A percentile compares a stretch with the other conserved stretches of the same genome.
Conservation (phyloP, 2,797 vertebrate genomes). For the Poeciliopsis presidionis region DNA sequence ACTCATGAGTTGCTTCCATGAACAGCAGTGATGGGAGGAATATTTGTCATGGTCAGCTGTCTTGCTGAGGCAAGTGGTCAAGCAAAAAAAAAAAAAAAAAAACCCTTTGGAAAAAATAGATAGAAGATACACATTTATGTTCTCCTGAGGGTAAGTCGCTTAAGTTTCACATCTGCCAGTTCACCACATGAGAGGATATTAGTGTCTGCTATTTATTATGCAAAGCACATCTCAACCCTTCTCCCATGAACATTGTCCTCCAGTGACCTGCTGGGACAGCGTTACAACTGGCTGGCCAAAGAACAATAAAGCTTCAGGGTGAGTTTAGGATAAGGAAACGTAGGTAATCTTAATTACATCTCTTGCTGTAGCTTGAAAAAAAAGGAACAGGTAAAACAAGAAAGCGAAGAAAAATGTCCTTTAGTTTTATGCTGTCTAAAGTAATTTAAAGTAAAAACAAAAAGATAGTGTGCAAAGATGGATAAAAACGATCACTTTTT, state of each 20-base stretch:
- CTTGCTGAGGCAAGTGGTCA: conserved; percentile 26
- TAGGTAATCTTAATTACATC: not conserved
- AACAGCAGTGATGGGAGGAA: conserved; percentile 11
- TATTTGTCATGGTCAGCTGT: conserved; percentile 41
- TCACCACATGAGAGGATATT: not conserved
- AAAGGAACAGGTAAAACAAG: not conserved
- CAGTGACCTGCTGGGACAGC: not conserved
- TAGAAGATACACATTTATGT: conserved; percentile 29
- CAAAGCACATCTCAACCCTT: not conserved
- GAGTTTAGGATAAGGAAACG: not conserved
- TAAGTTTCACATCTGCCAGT: not conserved
- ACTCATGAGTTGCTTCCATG: not conserved
- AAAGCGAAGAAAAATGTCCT: not conserved
- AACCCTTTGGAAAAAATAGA: conserved; percentile 36
- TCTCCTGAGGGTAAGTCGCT: conserved; percentile 13
- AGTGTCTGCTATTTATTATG: not conserved
- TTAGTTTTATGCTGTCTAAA: not conserved
- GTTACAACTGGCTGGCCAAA: not conserved
- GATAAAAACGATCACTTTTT: not conserved
- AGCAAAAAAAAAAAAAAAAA: conserved; percentile 19
- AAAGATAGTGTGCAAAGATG: not conserved
- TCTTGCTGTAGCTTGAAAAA: not conserved
- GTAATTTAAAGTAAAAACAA: not conserved
- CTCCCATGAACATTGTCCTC: not conserved
- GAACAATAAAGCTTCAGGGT: not conserved